Conservation (phyloP, 2,888 invertebrate genomes). For the Invenusta paracnida region DNA sequence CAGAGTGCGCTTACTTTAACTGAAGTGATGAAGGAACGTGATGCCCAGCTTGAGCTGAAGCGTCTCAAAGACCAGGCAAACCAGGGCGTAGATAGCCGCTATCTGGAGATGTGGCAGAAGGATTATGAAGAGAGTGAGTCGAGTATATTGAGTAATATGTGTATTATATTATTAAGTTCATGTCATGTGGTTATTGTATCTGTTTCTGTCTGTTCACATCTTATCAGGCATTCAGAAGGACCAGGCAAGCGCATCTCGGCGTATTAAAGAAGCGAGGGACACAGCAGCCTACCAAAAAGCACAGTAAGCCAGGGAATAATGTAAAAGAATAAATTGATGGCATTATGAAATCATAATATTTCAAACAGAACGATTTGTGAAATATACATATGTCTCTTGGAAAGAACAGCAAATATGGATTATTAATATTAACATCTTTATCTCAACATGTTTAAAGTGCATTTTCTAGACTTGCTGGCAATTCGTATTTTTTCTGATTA, state of each 20-base stretch:
- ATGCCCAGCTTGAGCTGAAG: constrained; percentile 60
- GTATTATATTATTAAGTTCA: not conserved
- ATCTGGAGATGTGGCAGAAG: constrained; percentile 49
- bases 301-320: too few species aligned
- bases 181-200: not conserved
- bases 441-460: too few species aligned
- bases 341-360: too few species aligned
- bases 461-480: too few species aligned
- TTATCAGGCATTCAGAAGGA: constrained; percentile 51
- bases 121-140: constrained; percentile 52
- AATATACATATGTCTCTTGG: too few species aligned
- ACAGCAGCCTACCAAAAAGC: constrained; percentile 52
- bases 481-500: too few species aligned
- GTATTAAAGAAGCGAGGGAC: constrained; percentile 50
- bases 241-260: constrained; percentile 51
- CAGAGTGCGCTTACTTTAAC: constrained; percentile 59
- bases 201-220: too few species aligned
- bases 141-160: not conserved
- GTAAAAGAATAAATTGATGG: too few species aligned
- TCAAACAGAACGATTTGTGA: too few species aligned
- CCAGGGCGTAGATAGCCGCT: constrained; percentile 52
- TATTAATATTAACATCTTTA: too few species aligned
- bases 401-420: too few species aligned
- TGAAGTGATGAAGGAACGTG: constrained; percentile 60
- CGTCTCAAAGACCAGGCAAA: constrained; percentile 51